Base-by-base conservation (phyloP, 2,797 vertebrate genomes). In the Oreochromis grahami region DNA sequence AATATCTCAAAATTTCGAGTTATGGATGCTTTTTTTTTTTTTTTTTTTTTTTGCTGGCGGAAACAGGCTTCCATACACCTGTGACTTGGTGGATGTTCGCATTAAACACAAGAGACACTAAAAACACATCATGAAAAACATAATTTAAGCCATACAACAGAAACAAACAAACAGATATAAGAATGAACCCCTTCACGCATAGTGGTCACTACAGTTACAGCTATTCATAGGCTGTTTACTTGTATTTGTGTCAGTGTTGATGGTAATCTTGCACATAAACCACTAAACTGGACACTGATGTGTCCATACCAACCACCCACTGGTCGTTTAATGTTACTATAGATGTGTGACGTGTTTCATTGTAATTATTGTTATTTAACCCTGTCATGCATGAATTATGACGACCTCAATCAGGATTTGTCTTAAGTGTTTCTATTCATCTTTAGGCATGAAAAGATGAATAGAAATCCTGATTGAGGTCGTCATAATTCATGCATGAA, bases 401-500 rank as follows among this genome's bases (percentile, higher is more conserved):
- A 29, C 29, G 5, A 29, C 29, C 29, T 29, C 29, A 29, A 29
- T 29, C 29, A 29, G 29, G 2, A 1, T 55, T 26, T 55, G 14
- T 55, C 52, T 55, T 2, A 26, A 55, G 52, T 4, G 26, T 55
- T 26, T 55, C 26, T 55, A 26, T 55, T 55, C 2, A 55, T 55
- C 52, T 55, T 55, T 14, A 26, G 26, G 26, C 26, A 26, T 26
- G 26, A 26, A 8, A 26, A 55, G 24, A 55, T 55, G 24, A 55
- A 26, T 55, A 55, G 26, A 55, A 15, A 15, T 32, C 0, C 14
- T 9, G 26, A 56, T 56, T 56, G 55, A 32, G 55, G 55, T 32
- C 0, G 0, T 4, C 0, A 3, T 58, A 58, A 6, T 58, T 58
- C 26, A 58, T 10, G 55, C 55, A 58, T 32, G 55, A 32, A 32